Evolutionary conservation across 2,888 invertebrate species (phyloP), one percentile per base, ranked within the genome.

Genomic region (Andrena bucephala): DNA sequence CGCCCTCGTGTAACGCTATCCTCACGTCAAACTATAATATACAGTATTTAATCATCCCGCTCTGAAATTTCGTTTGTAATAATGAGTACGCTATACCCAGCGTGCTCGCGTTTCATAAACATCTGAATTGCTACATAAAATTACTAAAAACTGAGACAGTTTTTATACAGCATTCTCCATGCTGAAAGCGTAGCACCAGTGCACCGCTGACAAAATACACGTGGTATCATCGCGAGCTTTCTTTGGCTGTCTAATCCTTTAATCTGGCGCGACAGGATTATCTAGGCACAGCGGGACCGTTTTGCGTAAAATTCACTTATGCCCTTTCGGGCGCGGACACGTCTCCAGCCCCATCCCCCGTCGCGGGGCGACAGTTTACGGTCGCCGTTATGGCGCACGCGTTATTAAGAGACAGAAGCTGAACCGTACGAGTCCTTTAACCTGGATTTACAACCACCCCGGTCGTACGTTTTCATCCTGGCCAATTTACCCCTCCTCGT

Each of bases 291-390:
- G 16, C 24, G 20, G 20, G 48, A 36, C 48, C 33, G 48, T 31
- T 72, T 57, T 57, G 20, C 54, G 71, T 33, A 66, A 71, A 80
- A 77, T 80, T 81, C 71, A 72, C 54, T 77, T 72, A 68, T 16
- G 36, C 50, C 10, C 20, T 24, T 20, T 42, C 24, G 69, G 57
- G 8, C 29, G 10, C 20, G 24, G 57, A 24, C 48, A 52, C 31
- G 16, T 60, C 24, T 33, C 16, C 20, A 24, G 36, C 33, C 48
- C 29, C 48, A n/a, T 54, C n/a, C 16, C 74, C 73, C 60, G 77
- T 85, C 82, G 85, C 83, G 80, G 76, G 86, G 85, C 79, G 86
- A 88, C 88, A 88, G 87, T 91, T 90, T 91, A 86, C 85, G 88
- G 79, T 82, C 74, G 80, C 80, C 89, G 85, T 86, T 86, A 87